Evolutionary conservation across 2,888 invertebrate genomes (phyloP).

Genomic region (Pseudococcus longispinus): DNA sequence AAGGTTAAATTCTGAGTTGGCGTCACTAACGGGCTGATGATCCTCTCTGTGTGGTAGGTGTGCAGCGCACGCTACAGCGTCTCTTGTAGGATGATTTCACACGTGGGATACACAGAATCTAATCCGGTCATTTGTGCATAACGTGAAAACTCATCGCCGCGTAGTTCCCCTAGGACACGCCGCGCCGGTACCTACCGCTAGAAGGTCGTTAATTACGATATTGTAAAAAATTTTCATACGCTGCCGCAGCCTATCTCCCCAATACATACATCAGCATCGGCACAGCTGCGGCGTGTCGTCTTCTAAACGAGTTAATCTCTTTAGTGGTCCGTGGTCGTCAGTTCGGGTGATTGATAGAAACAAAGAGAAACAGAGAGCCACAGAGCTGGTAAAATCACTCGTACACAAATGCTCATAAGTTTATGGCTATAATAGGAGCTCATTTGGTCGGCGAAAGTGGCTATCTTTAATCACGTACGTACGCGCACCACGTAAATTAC

Average conservation of each 20-base stretch:
- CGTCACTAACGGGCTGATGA: constrained; percentile 33
- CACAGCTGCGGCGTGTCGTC: background rate
- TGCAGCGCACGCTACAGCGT: background rate
- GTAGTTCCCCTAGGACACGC: background rate
- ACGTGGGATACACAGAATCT: constrained; percentile 26
- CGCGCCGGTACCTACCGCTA: background rate
- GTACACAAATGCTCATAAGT: background rate
- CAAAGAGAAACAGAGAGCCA: background rate
- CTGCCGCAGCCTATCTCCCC: background rate
- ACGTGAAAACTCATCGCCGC: constrained; percentile 13
- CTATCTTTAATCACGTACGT: constrained; percentile 30
- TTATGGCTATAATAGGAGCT: constrained; percentile 16
- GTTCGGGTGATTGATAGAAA: background rate
- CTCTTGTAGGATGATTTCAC: constrained; percentile 15
- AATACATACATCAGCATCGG: background rate
- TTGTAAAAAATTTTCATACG: background rate
- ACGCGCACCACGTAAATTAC: background rate
- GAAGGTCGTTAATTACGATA: constrained; percentile 28
- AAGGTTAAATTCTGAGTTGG: constrained; percentile 41
- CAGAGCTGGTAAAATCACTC: background rate
- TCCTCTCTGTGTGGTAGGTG: background rate
- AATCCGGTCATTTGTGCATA: constrained; percentile 30
- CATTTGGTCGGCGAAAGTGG: constrained; percentile 32
- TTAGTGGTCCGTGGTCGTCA: background rate
- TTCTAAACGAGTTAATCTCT: background rate